A percentile compares a stretch with the other conserved stretches of the same genome.
phyloP scores from a whole-genome alignment of 2,797 vertebrate genomes.

The Arctocebus calabarensis region DNA sequence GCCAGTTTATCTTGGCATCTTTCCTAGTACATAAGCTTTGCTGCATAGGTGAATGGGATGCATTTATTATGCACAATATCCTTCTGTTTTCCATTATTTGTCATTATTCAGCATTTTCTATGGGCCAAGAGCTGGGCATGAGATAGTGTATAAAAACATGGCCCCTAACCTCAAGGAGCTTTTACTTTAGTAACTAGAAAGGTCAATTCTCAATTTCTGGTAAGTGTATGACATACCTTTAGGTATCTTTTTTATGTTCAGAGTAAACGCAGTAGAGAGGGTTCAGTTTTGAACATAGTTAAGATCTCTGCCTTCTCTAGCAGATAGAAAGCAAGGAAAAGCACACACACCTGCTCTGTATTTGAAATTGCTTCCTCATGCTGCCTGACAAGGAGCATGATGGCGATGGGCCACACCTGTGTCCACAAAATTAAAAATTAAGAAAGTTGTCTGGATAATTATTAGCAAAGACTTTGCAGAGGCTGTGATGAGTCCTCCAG shows the following conservation, averaged over 20 bases:
- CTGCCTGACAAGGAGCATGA: not conserved
- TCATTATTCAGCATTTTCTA: not conserved
- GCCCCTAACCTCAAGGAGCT: not conserved
- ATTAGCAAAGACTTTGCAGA: not conserved
- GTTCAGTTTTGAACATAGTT: not conserved
- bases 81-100: not conserved
- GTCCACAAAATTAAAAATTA: not conserved
- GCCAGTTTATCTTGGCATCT: not conserved
- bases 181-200: not conserved
- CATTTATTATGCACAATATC: fast-evolving
- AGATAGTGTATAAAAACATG: not conserved
- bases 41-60: not conserved
- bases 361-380: not conserved
- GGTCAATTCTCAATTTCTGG: not conserved
- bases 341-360: not conserved
- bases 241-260: not conserved
- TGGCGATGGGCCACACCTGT: not conserved
- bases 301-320: not conserved
- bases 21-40: too few relatives aligned
- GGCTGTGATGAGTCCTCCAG: not conserved
- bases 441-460: not conserved
- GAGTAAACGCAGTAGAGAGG: not conserved
- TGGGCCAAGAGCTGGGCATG: not conserved
- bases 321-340: not conserved
- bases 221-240: not conserved